These are phyloP conservation scores for Sesamia nonagrioides DNA, from an alignment of 1,140 invertebrate species.

Conservation along the genomic window DNA sequence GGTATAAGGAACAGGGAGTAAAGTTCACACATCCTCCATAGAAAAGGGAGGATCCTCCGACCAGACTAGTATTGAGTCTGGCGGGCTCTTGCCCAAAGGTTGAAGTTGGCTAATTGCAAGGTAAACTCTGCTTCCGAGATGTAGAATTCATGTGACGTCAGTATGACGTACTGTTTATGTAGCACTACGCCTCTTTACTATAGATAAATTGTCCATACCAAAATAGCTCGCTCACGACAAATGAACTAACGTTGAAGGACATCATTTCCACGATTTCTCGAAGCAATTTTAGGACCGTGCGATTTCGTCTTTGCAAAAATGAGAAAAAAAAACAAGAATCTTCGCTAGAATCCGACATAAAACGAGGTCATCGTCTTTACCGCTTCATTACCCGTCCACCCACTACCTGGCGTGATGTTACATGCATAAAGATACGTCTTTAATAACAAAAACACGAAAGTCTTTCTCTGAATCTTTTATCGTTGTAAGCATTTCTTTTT, in stretches of 20 bases:
- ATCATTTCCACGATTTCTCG: neutral
- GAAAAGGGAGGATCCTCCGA: too few relatives aligned
- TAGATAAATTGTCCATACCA: too few relatives aligned
- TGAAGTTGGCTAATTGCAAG: too few relatives aligned
- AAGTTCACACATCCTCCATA: too few relatives aligned
- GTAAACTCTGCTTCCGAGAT: too few relatives aligned
- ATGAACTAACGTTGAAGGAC: neutral
- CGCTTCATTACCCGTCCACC: slow-evolving; percentile 14
- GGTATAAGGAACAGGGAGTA: too few relatives aligned
- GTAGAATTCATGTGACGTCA: too few relatives aligned
- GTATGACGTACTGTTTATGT: too few relatives aligned
- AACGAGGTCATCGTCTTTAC: slow-evolving; percentile 9
- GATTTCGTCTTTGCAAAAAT: neutral
- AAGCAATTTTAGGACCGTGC: neutral
- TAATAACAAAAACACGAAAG: slow-evolving; percentile 38
- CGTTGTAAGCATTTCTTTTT: slow-evolving; percentile 36
- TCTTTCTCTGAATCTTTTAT: slow-evolving; percentile 32
- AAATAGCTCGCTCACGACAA: neutral
- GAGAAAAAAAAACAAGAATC: neutral
- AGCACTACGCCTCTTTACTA: too few relatives aligned
- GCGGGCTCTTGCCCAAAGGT: too few relatives aligned
- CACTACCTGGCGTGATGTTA: slow-evolving; percentile 2
- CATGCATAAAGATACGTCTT: slow-evolving; percentile 25
- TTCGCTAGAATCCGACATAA: too few relatives aligned
- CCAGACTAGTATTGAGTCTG: too few relatives aligned